Evolutionary conservation across 2,888 invertebrate species (phyloP).

Genomic region (Phalera bucephala): DNA sequence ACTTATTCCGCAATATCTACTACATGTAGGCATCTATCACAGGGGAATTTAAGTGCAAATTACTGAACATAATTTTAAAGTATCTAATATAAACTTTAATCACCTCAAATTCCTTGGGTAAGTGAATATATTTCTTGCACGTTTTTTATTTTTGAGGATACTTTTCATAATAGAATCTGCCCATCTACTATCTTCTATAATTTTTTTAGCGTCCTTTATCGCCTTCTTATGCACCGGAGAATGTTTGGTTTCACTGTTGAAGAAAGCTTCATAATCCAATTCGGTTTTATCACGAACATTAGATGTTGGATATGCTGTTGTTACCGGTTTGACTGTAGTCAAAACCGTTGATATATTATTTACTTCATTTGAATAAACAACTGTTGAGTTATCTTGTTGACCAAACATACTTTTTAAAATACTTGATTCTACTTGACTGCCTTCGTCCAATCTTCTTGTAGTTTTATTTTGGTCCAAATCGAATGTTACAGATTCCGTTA

Average conservation of each 20-base stretch:
- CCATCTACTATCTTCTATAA: conserved; percentile 43
- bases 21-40: not conserved
- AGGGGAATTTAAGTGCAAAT: not conserved
- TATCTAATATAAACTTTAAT: too few relatives aligned
- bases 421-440: not conserved
- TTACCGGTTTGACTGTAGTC: not conserved
- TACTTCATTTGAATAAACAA: not conserved
- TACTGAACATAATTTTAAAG: too few relatives aligned
- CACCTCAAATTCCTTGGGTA: too few relatives aligned
- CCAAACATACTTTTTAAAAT: too few relatives aligned
- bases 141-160: conserved; percentile 15
- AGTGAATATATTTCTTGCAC: conserved; percentile 12
- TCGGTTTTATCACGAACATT: conserved; percentile 7
- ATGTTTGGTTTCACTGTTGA: conserved; percentile 10
- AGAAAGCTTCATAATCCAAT: conserved; percentile 21
- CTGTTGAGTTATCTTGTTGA: not conserved
- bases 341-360: not conserved
- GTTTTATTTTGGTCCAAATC: not conserved
- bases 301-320: not conserved
- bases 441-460: not conserved
- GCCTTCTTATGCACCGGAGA: conserved; percentile 23
- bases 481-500: not conserved
- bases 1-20: too few relatives aligned
- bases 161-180: conserved; percentile 27
- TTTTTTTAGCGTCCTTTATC: conserved; percentile 33